These are phyloP conservation scores for Drosophila micromelanica DNA, from an alignment of 1,140 invertebrate species.

Conservation along the genomic window DNA sequence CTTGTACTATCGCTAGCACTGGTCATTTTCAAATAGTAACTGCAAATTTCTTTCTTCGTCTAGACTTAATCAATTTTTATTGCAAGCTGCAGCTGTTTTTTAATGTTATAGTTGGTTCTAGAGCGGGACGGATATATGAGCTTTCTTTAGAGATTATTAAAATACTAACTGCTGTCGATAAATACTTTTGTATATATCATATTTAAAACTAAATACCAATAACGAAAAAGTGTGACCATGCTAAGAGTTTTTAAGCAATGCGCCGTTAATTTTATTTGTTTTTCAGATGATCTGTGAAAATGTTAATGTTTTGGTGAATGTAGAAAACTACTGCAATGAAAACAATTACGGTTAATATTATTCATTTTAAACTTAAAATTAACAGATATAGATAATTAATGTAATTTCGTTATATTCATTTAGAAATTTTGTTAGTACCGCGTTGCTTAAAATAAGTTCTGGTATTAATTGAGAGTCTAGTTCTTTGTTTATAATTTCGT, in stretches of 20 bases:
- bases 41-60: neutral
- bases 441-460: too few species aligned
- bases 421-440: too few species aligned
- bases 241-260: too few species aligned
- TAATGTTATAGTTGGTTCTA: conserved; percentile 18
- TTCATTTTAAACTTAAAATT: too few species aligned
- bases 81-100: conserved; percentile 23
- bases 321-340: too few species aligned
- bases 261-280: too few species aligned
- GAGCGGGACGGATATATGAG: conserved; percentile 27
- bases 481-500: neutral
- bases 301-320: too few species aligned
- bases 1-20: conserved; percentile 19
- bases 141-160: conserved; percentile 17
- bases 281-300: too few species aligned
- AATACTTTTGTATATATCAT: conserved; percentile 6
- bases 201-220: neutral
- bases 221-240: conserved; percentile 6
- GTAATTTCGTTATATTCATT: too few species aligned
- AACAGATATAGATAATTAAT: too few species aligned
- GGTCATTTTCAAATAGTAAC: conserved; percentile 20
- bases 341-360: too few species aligned
- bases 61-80: conserved; percentile 34
- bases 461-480: too few species aligned
- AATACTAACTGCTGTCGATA: conserved; percentile 29